Evolutionary conservation across 2,888 invertebrate species (phyloP).

Genomic region (Schrankia costaestrigalis): DNA sequence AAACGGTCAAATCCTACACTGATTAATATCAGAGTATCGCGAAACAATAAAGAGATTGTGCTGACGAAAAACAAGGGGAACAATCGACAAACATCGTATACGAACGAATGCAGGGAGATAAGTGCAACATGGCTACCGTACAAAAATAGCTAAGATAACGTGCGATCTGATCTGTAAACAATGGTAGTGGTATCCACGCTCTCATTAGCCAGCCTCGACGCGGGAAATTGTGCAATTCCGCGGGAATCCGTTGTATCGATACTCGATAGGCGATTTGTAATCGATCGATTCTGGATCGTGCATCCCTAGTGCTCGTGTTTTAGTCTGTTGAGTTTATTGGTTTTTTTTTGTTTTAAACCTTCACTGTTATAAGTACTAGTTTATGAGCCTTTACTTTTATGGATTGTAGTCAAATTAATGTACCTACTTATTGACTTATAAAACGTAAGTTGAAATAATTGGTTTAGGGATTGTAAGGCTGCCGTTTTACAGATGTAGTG

Average conservation of each 20-base stretch:
- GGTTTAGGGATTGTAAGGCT: too few species aligned
- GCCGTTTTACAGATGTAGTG: too few species aligned
- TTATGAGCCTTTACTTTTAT: too few species aligned
- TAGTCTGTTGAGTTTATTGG: too few species aligned
- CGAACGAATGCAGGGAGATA: slow-evolving; percentile 64
- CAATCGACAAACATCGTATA: slow-evolving; percentile 61
- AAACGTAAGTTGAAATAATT: too few species aligned
- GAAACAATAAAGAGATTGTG: slow-evolving; percentile 44
- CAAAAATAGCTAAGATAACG: slow-evolving; percentile 72
- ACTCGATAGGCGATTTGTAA: slow-evolving; percentile 61
- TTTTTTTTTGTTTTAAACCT: too few species aligned
- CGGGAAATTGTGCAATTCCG: slow-evolving; percentile 68
- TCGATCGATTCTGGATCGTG: slow-evolving; percentile 48
- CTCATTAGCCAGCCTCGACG: slow-evolving; percentile 72
- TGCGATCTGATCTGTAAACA: slow-evolving; percentile 73
- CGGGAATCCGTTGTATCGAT: slow-evolving; percentile 59
- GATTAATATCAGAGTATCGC: slow-evolving; percentile 40
- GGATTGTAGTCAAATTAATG: too few species aligned
- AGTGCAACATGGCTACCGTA: slow-evolving; percentile 72
- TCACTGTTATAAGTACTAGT: too few species aligned
- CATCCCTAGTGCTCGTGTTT: slow-evolving; percentile 30
- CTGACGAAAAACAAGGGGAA: slow-evolving; percentile 66
- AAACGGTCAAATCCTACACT: slow-evolving; percentile 34
- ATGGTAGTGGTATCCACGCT: slow-evolving; percentile 70
- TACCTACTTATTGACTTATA: too few species aligned